Percentiles rank a stretch among this genome's conserved stretches.
These are phyloP conservation scores for Phenganax stokvisi DNA, from an alignment of 92 coral and sea anemone genomes.

Conservation along the genomic window DNA sequence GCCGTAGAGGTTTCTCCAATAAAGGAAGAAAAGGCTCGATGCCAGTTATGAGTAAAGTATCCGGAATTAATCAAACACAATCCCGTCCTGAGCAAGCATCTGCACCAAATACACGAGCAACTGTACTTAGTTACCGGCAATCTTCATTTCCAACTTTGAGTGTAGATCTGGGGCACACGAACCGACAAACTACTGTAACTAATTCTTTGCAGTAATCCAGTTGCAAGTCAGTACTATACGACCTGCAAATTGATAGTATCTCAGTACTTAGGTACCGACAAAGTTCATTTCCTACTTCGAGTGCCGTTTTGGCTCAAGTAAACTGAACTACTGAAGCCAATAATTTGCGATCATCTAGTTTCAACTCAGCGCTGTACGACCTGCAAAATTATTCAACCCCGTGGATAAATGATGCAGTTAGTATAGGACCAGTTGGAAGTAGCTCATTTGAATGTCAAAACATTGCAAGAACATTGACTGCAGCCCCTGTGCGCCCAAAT, in stretches of 20 bases:
- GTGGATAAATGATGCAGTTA: too few relatives aligned
- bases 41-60: conserved; percentile 35
- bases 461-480: conserved; percentile 26
- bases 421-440: background rate
- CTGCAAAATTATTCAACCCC: too few relatives aligned
- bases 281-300: background rate
- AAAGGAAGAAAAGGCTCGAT: conserved; percentile 13
- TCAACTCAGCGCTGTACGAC: too few relatives aligned
- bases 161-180: conserved; percentile 13
- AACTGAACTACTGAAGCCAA: background rate
- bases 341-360: too few relatives aligned
- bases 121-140: conserved; percentile 8
- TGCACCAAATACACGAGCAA: background rate
- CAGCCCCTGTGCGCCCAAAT: conserved; percentile 26
- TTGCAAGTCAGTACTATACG: too few relatives aligned
- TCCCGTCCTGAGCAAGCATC: background rate
- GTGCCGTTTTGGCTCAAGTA: background rate
- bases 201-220: too few relatives aligned
- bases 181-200: background rate
- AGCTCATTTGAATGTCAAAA: conserved; percentile 20
- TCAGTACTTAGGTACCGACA: background rate
- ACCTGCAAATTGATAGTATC: too few relatives aligned
- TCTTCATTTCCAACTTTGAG: conserved; percentile 16
- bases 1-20: conserved; percentile 25
- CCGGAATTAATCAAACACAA: background rate